Base-by-base conservation (phyloP, 1,140 invertebrate genomes). In the Laodelphax striatellus region DNA sequence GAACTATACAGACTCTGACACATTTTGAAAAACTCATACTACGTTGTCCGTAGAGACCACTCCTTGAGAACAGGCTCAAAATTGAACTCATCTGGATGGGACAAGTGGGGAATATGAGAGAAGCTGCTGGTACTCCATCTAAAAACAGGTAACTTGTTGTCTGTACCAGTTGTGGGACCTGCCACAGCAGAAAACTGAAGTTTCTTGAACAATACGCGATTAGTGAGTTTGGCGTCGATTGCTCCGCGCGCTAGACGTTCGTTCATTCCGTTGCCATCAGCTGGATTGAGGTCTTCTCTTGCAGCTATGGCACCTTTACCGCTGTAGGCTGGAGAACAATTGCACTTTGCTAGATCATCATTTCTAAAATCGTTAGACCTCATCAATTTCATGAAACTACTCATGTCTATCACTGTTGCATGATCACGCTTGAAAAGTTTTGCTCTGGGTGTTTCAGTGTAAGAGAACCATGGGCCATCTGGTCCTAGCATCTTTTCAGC, bases 351-450 rank as follows among this genome's bases (percentile, higher is more conserved):
- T 17, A 86, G 73, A 14, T 84, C 83, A 69, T 90, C 87, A 69
- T 86, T 71, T 56, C 73, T 75, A 71, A 76, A 89, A 71, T 90
- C 79, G 71, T 89, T 90, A 76, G 87, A 88, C 44, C 85, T 75
- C 83, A 88, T 85, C 42, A 85, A 67, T 31, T 67, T 71, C 55
- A 79, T 77, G 78, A 87, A 81, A 5, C 72, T 71, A 8, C 71
- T 64, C 8, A 83, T 46, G 67, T 81, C 75, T 9, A 64, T 63
- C 5, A 82, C 79, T 31, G 75, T 77, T 9, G 24, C 62, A n/a
- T 82, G 78, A 66, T 84, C 80, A 52, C 53, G 73, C 73, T 21
- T 66, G 63, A 57, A 63, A 16, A 61, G 52, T 82, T 68, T 83
- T 79, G 55, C 81, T 62, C 62, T 75, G 74, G 69, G 87, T 81